These are phyloP conservation scores for Cactoblastis cactorum DNA, from an alignment of 2,888 invertebrate genomes.

Conservation along the genomic window DNA sequence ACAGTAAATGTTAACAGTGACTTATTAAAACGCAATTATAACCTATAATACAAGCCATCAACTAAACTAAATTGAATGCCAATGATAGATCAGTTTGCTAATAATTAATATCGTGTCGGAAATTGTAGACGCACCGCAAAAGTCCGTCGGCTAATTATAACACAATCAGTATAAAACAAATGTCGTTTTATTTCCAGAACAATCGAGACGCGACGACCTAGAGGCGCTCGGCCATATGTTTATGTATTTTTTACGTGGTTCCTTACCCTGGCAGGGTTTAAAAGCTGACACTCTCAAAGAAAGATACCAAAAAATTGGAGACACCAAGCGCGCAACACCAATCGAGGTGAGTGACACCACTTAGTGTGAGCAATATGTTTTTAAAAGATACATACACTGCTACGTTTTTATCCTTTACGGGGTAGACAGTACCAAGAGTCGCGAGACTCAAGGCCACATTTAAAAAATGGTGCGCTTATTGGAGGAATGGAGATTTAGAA, in stretches of 20 bases:
- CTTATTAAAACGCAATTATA: too few relatives aligned
- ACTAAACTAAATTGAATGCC: too few relatives aligned
- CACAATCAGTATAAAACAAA: slow-evolving; percentile 18
- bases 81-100: too few relatives aligned
- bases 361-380: not conserved
- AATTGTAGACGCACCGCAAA: too few relatives aligned
- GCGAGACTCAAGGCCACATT: not conserved
- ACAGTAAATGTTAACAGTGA: too few relatives aligned
- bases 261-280: slow-evolving; percentile 99
- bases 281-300: slow-evolving; percentile 99
- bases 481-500: too few relatives aligned
- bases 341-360: slow-evolving; percentile 86
- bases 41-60: too few relatives aligned
- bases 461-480: not conserved
- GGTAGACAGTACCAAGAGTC: too few relatives aligned
- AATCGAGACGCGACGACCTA: slow-evolving; percentile 99
- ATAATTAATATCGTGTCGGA: too few relatives aligned
- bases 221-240: slow-evolving; percentile 99
- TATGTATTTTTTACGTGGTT: slow-evolving; percentile 99
- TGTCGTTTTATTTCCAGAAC: slow-evolving; percentile 83
- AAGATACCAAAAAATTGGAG: slow-evolving; percentile 99
- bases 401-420: too few relatives aligned
- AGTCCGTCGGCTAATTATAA: too few relatives aligned
- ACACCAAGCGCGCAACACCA: slow-evolving; percentile 99
- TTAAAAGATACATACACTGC: too few relatives aligned